These are phyloP conservation scores for Euborellia annulipes DNA, from an alignment of 1,140 invertebrate species.

Conservation along the genomic window DNA sequence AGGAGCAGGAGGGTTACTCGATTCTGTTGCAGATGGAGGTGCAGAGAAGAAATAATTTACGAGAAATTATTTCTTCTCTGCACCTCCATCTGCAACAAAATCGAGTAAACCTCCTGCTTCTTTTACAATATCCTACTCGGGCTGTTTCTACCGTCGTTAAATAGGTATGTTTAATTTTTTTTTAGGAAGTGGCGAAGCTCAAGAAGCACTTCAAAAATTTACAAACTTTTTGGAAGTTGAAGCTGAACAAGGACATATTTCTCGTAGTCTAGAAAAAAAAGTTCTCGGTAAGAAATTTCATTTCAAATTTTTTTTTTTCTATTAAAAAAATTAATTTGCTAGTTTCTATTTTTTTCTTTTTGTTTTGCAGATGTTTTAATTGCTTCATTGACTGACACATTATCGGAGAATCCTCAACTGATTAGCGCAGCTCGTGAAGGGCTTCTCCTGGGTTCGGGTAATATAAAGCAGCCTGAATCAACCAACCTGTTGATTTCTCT, in stretches of 20 bases:
- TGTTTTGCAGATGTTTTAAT: constrained; percentile 45
- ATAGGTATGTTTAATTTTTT: too few species aligned
- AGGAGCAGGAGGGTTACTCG: too few species aligned
- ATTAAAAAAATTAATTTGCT: neutral
- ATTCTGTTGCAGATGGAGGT: too few species aligned
- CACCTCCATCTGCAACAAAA: too few species aligned
- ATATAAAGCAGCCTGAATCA: too few species aligned
- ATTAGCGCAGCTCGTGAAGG: constrained; percentile 30
- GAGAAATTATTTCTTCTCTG: too few species aligned
- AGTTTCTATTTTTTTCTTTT: constrained; percentile 4
- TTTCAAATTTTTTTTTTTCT: neutral
- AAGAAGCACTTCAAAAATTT: constrained; percentile 47
- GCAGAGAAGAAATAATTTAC: too few species aligned
- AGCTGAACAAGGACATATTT: constrained; percentile 47
- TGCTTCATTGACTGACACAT: constrained; percentile 48
- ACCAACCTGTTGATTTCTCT: too few species aligned
- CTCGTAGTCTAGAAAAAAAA: constrained; percentile 50
- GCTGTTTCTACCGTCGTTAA: too few species aligned
- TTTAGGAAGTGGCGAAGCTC: constrained; percentile 37
- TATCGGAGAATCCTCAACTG: constrained; percentile 48
- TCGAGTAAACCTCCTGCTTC: too few species aligned
- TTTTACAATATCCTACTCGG: too few species aligned
- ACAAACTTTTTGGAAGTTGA: constrained; percentile 52
- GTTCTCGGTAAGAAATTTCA: constrained; percentile 41
- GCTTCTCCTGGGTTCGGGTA: constrained; percentile 10